Evolutionary conservation across 2,113 vertebrate species (phyloP), one percentile per base, ranked within the genome.

Genomic region (Zeus faber): DNA sequence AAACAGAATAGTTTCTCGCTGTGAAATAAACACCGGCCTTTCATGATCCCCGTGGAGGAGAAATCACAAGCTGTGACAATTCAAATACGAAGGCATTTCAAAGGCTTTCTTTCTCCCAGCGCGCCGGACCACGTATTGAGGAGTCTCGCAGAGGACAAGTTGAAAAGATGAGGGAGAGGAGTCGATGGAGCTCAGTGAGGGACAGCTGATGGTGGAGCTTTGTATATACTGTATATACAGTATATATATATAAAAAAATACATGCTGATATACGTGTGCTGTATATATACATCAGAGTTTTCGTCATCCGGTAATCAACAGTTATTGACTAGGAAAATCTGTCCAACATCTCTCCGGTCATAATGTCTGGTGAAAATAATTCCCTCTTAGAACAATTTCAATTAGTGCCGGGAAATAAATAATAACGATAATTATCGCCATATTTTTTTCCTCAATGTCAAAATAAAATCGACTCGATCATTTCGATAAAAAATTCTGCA

Each of bases 121-220:
- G n/a, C n/a, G n/a, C n/a, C n/a, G n/a, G n/a, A n/a, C n/a, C n/a
- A n/a, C n/a, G n/a, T n/a, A n/a, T n/a, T n/a, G n/a, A n/a, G n/a
- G 49, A 67, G 57, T 57, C 70, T 67, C 72, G 76, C 79, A 75
- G 68, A 76, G 62, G 54, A 66, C 40, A 57, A 64, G 64, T 67
- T 80, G 58, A 80, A 51, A 51, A 84, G 70, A 77, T 75, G 65
- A 74, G 77, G 75, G 68, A 65, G 62, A 81, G 78, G 80, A 81
- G 67, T 83, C 78, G 77, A 70, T 78, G 45, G 21, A 65, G 57
- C 60, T 54, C 33, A 14, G 44, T 33, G 37, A 52, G 70, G 31
- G 2, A 33, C 9, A 33, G 31, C 9, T 60, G 68, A 71, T 58
- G 66, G 80, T 71, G 63, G 40, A 54, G 57, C 62, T 23, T 41